Evolutionary conservation across 2,888 invertebrate species (phyloP).

Genomic region (Nomada flava): DNA sequence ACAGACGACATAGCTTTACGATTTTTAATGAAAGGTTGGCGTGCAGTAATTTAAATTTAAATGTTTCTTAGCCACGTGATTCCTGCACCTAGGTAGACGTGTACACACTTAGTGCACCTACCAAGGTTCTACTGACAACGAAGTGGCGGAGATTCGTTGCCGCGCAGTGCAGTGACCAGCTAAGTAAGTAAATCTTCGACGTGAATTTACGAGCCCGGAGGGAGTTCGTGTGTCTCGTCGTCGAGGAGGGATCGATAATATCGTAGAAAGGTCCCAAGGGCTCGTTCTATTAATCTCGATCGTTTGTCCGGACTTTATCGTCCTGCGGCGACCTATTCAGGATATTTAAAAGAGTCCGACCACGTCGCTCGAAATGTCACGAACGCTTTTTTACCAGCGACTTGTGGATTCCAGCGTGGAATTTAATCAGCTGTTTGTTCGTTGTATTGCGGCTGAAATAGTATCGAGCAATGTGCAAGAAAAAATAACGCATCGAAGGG

Average conservation of each 20-base stretch:
- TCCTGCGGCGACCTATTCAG: constrained; percentile 16
- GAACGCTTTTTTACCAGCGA: constrained; percentile 16
- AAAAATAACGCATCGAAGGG: background rate
- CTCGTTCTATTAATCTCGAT: constrained; percentile 71
- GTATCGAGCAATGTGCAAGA: background rate
- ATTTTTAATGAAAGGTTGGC: constrained; percentile 17
- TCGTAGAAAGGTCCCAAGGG: constrained; percentile 45
- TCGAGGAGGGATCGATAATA: constrained; percentile 55
- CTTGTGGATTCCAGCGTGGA: constrained; percentile 15
- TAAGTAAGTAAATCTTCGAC: constrained; percentile 69
- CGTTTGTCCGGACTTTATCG: constrained; percentile 68
- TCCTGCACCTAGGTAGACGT: no score
- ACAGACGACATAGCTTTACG: background rate
- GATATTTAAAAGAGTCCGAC: constrained; percentile 19
- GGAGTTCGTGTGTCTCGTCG: constrained; percentile 53
- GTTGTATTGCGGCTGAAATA: background rate
- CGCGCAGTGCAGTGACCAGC: constrained; percentile 23
- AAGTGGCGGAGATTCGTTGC: constrained; percentile 54
- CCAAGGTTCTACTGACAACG: constrained; percentile 38
- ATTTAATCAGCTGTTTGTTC: constrained; percentile 8
- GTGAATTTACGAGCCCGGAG: constrained; percentile 63
- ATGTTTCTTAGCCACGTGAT: constrained; percentile 2
- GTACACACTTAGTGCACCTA: no score
- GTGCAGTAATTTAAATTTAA: constrained; percentile 10
- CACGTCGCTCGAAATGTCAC: background rate